phyloP scores from a whole-genome alignment of 2,888 invertebrate species.

The Metopia argyrocephala region DNA sequence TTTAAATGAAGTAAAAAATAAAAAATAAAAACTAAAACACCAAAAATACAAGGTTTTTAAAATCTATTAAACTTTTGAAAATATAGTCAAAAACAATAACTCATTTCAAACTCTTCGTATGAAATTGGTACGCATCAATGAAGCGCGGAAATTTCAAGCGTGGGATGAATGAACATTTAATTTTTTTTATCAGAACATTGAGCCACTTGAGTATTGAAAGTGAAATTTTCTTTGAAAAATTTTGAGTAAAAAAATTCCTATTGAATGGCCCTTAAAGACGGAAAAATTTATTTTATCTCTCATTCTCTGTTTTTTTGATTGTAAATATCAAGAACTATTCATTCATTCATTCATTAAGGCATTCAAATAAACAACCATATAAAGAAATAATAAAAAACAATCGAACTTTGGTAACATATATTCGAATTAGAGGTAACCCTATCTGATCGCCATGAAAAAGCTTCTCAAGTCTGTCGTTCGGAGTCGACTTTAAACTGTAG shows the following conservation, averaged over 20 bases:
- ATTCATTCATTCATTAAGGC: constrained; percentile 9
- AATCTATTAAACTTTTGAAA: neutral
- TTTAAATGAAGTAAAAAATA: neutral
- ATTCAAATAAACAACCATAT: constrained; percentile 9
- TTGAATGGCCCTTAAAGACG: constrained; percentile 35
- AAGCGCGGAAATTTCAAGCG: constrained; percentile 53
- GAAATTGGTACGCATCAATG: constrained; percentile 57
- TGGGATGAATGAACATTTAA: constrained; percentile 46
- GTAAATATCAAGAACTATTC: constrained; percentile 27
- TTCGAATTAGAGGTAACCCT: neutral
- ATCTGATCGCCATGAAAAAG: no score
- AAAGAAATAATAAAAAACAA: neutral
- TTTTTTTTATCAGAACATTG: neutral
- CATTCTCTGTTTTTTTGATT: neutral
- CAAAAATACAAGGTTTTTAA: constrained; percentile 5
- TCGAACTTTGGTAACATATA: neutral
- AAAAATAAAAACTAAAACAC: neutral
- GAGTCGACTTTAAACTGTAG: no score
- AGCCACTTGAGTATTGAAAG: constrained; percentile 37
- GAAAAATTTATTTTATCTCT: constrained; percentile 45
- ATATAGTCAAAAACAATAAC: neutral
- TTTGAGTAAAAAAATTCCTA: neutral
- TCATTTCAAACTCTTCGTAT: constrained; percentile 6
- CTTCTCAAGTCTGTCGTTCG: no score
- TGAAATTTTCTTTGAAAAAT: constrained; percentile 29